Percentiles rank a stretch among this genome's conserved stretches.
phyloP scores from a whole-genome alignment of 1,140 invertebrate genomes.

The Bombus balteatus region DNA sequence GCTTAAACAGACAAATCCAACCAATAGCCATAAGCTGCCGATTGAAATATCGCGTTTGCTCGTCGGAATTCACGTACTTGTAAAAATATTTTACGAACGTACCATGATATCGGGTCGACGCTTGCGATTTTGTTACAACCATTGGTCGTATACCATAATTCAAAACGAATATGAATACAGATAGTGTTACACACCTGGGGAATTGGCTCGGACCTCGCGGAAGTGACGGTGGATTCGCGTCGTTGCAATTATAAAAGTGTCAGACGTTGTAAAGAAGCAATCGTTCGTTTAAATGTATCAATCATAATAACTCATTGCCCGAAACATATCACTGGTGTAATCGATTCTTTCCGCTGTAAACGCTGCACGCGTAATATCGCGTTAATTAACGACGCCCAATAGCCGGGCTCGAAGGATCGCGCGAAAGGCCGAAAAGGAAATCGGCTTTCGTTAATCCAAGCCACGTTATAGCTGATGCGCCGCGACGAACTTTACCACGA shows the following conservation, averaged over 20 bases:
- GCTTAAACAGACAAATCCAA: conserved; percentile 6
- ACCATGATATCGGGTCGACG: background rate
- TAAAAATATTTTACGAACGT: conserved; percentile 24
- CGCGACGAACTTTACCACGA: conserved; percentile 17
- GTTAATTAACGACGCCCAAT: conserved; percentile 55
- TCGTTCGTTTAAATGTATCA: no score
- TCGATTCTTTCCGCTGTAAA: background rate
- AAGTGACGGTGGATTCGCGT: background rate
- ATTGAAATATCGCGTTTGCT: conserved; percentile 26
- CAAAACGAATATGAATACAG: no score
- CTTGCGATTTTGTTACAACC: conserved; percentile 7
- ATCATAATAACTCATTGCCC: background rate
- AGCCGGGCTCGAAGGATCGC: conserved; percentile 7
- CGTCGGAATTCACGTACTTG: background rate
- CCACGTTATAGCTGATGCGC: conserved; percentile 29
- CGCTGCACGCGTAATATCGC: conserved; percentile 31
- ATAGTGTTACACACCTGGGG: background rate
- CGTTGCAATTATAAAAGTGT: background rate
- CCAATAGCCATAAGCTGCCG: background rate
- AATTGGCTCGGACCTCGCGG: background rate
- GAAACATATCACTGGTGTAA: background rate
- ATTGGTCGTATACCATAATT: background rate
- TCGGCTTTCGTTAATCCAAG: conserved; percentile 53
- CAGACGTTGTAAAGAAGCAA: background rate
- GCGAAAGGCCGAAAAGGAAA: conserved; percentile 47